phyloP scores from a whole-genome alignment of 2,113 vertebrate genomes.

The Phaethornis superciliosus region DNA sequence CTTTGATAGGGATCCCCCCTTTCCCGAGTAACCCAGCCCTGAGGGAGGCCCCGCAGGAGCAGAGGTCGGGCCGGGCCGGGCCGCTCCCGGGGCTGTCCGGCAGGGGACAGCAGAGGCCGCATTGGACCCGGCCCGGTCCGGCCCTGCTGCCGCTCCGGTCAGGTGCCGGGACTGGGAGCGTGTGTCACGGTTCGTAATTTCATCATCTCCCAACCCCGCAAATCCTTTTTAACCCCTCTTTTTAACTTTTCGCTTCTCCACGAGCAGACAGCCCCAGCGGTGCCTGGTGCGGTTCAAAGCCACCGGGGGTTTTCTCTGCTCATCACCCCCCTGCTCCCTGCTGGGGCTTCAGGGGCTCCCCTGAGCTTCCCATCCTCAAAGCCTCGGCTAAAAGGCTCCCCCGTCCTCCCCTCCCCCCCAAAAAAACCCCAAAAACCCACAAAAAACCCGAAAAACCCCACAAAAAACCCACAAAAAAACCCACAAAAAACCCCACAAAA shows the following conservation, averaged over 20 bases:
- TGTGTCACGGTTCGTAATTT: accelerated
- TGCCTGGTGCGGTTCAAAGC: background rate
- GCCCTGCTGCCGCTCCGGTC: too few species aligned
- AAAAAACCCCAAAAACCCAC: too few species aligned
- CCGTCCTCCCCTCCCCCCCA: too few species aligned
- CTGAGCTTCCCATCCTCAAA: background rate
- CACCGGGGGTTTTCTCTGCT: background rate
- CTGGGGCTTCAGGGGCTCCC: too few species aligned
- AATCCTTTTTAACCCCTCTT: background rate
- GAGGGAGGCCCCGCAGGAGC: background rate
- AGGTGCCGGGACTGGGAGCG: background rate
- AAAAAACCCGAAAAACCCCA: too few species aligned
- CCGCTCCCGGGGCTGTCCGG: background rate
- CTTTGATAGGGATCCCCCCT: too few species aligned
- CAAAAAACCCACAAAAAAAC: too few species aligned
- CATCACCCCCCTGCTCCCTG: accelerated
- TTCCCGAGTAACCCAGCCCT: background rate
- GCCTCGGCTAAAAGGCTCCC: background rate
- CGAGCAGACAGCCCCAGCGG: accelerated
- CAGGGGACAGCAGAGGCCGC: constrained; percentile 47
- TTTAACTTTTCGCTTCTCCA: accelerated
- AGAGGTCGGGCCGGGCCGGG: background rate
- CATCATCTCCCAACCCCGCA: accelerated
- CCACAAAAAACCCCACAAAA: background rate
- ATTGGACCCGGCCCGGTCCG: too few species aligned